Conservation (phyloP, 2,113 vertebrate genomes). For the Galbula dea region DNA sequence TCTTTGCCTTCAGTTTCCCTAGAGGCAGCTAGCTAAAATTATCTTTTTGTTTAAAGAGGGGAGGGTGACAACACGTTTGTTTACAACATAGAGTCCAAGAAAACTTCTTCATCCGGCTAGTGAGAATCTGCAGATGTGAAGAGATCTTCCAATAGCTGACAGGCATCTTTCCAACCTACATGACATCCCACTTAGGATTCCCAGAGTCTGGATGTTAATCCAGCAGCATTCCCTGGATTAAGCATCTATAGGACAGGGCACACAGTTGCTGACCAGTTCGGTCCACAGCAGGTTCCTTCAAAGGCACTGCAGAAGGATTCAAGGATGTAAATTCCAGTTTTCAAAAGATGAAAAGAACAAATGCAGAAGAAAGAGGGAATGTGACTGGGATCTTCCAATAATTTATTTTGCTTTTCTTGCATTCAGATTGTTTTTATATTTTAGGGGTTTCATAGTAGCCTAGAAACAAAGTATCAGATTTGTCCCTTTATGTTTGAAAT, state of each 20-base stretch:
- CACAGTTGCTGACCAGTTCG: background rate
- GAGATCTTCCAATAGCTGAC: background rate
- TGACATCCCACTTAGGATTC: background rate
- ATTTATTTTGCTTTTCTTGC: background rate
- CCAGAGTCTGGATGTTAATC: background rate
- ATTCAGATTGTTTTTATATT: background rate
- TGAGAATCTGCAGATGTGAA: background rate
- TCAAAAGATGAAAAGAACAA: conserved; percentile 60
- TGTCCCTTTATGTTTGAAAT: background rate
- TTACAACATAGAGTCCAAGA: conserved; percentile 9
- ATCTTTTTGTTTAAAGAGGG: conserved; percentile 17
- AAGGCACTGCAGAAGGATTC: conserved; percentile 38
- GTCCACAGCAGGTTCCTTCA: background rate
- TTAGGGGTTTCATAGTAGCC: background rate
- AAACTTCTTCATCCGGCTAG: background rate
- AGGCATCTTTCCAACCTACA: background rate
- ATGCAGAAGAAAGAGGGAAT: conserved; percentile 39
- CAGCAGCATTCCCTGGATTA: background rate
- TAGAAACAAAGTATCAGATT: background rate
- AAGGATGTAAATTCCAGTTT: conserved; percentile 81
- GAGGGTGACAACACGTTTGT: background rate
- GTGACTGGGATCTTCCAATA: background rate
- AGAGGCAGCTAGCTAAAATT: conserved; percentile 7
- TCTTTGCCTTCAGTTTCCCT: conserved; percentile 33
- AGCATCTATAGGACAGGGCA: background rate